Base-by-base conservation (phyloP, 2,113 vertebrate genomes). In the Vanacampus margaritifer region DNA sequence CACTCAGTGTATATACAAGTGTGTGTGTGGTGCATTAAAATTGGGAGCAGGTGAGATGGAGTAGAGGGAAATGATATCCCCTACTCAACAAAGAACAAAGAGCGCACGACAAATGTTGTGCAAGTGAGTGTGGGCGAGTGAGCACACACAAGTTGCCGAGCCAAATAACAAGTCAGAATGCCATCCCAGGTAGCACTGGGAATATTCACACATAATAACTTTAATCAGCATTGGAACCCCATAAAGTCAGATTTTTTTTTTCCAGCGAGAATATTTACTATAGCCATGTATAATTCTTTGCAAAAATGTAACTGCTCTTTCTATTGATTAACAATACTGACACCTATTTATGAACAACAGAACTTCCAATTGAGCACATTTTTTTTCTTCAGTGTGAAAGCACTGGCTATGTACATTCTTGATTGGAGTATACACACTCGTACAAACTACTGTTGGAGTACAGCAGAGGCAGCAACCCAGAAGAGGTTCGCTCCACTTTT, bases 341-440 rank as follows among this genome's bases (percentile, higher is more conserved):
- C 90, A 91, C 84, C 84, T 88, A 88, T 76, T 87, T 88, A 91
- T 88, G 87, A 90, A 91, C 89, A 90, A 89, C 86, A 85, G 73
- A 83, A 82, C 68, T 85, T 88, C 77, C 85, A 86, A 87, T 86
- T 85, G 79, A 90, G 87, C 87, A 88, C 86, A 75, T 84, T 86
- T 63, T 63, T 63, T 63, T 63, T 45, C 11, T 16, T 90, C 86
- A 79, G 86, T 90, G 87, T 90, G 89, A 90, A 90, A 88, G 88
- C 90, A 91, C 88, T 89, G 86, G 82, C 87, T 92, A 92, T 92
- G 83, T 91, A 92, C 91, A 91, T 89, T 87, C 82, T 89, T 87
- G 79, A 86, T 86, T 84, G 86, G 83, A 85, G 83, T 84, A 75
- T 84, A 91, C 84, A 89, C 84, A 90, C 89, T 85, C 87, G 86